Evolutionary conservation across 1,140 invertebrate species (phyloP).

Genomic region (Conopomorpha cramerella): DNA sequence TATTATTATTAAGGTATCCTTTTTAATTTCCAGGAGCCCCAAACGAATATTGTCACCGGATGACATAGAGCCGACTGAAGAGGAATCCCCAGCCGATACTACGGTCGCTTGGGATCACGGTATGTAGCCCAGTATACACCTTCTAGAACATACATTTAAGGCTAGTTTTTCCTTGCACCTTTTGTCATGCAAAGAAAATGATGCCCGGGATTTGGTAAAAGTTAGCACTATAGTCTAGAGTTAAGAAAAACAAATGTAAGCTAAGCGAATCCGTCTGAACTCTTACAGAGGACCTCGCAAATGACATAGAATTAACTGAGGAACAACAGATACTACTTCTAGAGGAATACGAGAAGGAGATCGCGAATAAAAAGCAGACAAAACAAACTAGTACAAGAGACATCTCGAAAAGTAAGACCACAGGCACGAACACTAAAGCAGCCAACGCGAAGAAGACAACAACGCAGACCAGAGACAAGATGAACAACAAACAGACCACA

Average conservation of each 20-base stretch:
- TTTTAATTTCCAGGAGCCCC: conserved; percentile 26
- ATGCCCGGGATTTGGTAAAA: no score
- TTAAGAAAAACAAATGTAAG: no score
- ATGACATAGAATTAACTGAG: conserved; percentile 63
- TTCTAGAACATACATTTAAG: no score
- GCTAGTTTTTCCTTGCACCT: conserved; percentile 4
- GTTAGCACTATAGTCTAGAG: no score
- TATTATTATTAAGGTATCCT: no score
- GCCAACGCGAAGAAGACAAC: conserved; percentile 13
- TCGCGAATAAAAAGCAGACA: conserved; percentile 32
- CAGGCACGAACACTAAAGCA: conserved; percentile 13
- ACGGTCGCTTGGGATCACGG: conserved; percentile 42
- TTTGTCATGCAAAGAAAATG: not conserved
- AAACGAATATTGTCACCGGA: conserved; percentile 33
- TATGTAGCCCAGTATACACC: conserved; percentile 20
- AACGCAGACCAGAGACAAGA: conserved; percentile 20
- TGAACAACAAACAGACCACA: conserved; percentile 22
- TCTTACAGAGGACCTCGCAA: conserved; percentile 62
- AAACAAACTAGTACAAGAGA: conserved; percentile 21
- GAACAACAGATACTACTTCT: conserved; percentile 64
- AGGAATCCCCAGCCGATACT: conserved; percentile 20
- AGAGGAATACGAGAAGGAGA: conserved; percentile 62
- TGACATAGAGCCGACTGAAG: conserved; percentile 15
- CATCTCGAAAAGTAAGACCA: conserved; percentile 6
- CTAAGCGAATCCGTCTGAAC: conserved; percentile 2